These are phyloP conservation scores for Catharus minimus DNA, from an alignment of 2,113 vertebrate species.

Conservation along the genomic window DNA sequence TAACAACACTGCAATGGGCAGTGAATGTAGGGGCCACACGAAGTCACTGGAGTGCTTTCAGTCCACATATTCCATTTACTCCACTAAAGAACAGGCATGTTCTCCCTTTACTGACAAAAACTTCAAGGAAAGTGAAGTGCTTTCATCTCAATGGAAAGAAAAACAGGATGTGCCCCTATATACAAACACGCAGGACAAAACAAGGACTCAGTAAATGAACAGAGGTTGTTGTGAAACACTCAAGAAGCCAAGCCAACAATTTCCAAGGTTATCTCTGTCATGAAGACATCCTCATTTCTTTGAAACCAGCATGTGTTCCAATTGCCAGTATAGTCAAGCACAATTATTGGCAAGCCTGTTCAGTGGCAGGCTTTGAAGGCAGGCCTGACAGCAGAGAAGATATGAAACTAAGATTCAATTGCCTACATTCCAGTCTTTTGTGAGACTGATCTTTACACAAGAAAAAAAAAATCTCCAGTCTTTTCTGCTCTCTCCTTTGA, in stretches of 20 bases:
- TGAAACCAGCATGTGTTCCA: slow-evolving; percentile 7
- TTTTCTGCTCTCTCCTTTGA: background rate
- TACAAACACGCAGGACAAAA: background rate
- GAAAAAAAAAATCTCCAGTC: background rate
- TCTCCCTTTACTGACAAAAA: background rate
- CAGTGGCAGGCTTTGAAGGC: background rate
- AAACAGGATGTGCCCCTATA: background rate
- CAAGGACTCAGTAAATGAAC: background rate
- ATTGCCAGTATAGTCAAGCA: background rate
- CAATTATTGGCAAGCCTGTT: background rate
- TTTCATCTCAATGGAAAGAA: slow-evolving; percentile 3
- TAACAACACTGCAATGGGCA: fast-evolving
- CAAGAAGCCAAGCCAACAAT: background rate
- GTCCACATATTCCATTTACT: background rate
- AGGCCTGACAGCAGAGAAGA: background rate
- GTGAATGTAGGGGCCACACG: background rate
- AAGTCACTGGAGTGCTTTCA: background rate
- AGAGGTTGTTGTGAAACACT: background rate
- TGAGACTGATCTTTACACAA: background rate
- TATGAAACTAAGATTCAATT: background rate
- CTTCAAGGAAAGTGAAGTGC: background rate
- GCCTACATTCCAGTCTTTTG: background rate
- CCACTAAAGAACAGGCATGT: background rate
- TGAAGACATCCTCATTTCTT: slow-evolving; percentile 23
- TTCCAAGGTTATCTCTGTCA: slow-evolving; percentile 40